Conservation (phyloP, 2,888 invertebrate genomes). For the Thymelicus acteon region DNA sequence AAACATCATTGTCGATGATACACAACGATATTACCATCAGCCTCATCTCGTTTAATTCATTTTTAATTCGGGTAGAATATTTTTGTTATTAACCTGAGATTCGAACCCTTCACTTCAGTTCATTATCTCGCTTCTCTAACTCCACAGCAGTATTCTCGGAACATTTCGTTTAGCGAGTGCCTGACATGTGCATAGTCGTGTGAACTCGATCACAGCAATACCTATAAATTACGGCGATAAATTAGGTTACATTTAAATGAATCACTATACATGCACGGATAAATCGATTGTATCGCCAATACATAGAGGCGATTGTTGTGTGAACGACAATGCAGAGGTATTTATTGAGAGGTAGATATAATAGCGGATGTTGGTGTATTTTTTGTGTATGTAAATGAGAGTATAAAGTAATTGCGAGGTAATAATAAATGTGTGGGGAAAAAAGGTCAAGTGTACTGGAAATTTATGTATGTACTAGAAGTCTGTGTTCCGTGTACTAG, state of each 20-base stretch:
- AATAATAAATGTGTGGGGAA: no score
- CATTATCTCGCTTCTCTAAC: not conserved
- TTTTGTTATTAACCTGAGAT: no score
- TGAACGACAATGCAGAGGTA: not conserved
- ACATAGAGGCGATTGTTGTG: not conserved
- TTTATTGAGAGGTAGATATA: constrained; percentile 6
- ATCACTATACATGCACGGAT: not conserved
- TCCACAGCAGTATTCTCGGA: not conserved
- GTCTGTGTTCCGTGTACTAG: no score
- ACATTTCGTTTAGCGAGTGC: not conserved
- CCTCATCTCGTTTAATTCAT: no score
- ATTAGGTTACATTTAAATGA: constrained; percentile 22
- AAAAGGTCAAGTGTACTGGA: no score
- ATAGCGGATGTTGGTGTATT: constrained; percentile 11
- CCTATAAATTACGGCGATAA: constrained; percentile 22
- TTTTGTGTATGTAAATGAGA: constrained; percentile 5
- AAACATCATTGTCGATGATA: no score
- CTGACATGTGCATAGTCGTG: not conserved
- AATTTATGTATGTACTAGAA: no score
- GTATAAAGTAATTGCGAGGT: no score
- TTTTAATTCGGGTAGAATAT: no score
- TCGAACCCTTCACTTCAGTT: no score
- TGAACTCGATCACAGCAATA: constrained; percentile 6
- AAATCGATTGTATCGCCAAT: not conserved
- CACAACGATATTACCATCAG: no score